phyloP scores from a whole-genome alignment of 1,140 invertebrate genomes.

The Bombus confusus region DNA sequence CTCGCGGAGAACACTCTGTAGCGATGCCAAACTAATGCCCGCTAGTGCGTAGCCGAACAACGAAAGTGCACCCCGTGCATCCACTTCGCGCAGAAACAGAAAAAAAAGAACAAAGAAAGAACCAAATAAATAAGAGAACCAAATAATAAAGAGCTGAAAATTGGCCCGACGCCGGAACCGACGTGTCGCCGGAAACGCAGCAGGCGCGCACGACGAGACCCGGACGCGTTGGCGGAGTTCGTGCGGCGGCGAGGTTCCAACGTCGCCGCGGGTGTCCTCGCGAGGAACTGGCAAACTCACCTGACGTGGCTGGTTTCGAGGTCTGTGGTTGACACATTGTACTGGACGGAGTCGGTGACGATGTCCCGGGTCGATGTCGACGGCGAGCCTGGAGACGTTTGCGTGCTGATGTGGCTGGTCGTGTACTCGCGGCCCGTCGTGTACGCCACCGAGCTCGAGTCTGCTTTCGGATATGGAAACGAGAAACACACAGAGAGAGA shows the following conservation, averaged over 20 bases:
- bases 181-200: slow-evolving; percentile 2
- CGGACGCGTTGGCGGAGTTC: neutral
- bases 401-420: slow-evolving; percentile 75
- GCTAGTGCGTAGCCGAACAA: too few species aligned
- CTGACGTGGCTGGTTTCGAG: slow-evolving; percentile 76
- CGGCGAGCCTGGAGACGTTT: slow-evolving; percentile 69
- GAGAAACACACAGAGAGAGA: slow-evolving; percentile 22
- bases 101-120: too few species aligned
- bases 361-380: slow-evolving; percentile 74
- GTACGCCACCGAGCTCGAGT: slow-evolving; percentile 78
- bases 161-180: neutral
- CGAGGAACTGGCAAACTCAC: slow-evolving; percentile 60
- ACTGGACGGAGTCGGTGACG: slow-evolving; percentile 75
- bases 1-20: too few species aligned
- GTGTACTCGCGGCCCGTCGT: slow-evolving; percentile 77
- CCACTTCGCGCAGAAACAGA: too few species aligned
- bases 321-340: slow-evolving; percentile 77
- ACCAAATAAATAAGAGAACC: too few species aligned
- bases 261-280: slow-evolving; percentile 5
- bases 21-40: too few species aligned
- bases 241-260: too few species aligned
- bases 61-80: too few species aligned
- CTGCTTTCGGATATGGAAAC: slow-evolving; percentile 62
- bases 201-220: neutral
- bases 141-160: neutral